Evolutionary conservation across 2,888 invertebrate genomes (phyloP).

Genomic region (Metopia argyrocephala): DNA sequence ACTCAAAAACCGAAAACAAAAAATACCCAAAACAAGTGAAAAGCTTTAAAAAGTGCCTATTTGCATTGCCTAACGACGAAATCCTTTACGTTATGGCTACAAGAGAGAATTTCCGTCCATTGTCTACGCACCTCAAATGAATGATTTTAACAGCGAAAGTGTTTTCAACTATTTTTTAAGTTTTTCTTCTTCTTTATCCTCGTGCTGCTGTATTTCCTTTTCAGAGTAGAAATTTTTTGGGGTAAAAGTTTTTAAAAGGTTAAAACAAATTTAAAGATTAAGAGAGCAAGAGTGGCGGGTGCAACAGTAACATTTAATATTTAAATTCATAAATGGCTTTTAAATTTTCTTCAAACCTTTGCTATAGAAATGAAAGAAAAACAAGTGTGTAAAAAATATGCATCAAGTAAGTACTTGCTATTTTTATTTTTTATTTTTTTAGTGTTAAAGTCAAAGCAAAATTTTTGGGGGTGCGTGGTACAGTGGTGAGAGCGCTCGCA

Average conservation of each 20-base stretch:
- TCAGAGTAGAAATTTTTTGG: conserved; percentile 6
- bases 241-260: conserved; percentile 36
- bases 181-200: neutral
- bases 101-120: conserved; percentile 22
- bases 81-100: conserved; percentile 16
- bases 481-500: too few relatives aligned
- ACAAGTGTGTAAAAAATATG: too few relatives aligned
- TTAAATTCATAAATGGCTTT: too few relatives aligned
- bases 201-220: neutral
- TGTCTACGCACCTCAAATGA: conserved; percentile 47
- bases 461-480: too few relatives aligned
- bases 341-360: too few relatives aligned
- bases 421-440: too few relatives aligned
- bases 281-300: too few relatives aligned
- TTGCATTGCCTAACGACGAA: conserved; percentile 29
- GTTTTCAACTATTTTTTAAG: conserved; percentile 25
- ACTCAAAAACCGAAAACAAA: neutral
- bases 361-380: too few relatives aligned
- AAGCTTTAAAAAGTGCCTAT: conserved; percentile 10
- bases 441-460: too few relatives aligned
- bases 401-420: too few relatives aligned
- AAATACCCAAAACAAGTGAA: conserved; percentile 1
- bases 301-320: too few relatives aligned
- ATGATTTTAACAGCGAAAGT: conserved; percentile 47
- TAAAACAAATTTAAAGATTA: conserved; percentile 8